Evolutionary conservation across 2,888 invertebrate genomes (phyloP).

Genomic region (Macrostomum cliftonense): DNA sequence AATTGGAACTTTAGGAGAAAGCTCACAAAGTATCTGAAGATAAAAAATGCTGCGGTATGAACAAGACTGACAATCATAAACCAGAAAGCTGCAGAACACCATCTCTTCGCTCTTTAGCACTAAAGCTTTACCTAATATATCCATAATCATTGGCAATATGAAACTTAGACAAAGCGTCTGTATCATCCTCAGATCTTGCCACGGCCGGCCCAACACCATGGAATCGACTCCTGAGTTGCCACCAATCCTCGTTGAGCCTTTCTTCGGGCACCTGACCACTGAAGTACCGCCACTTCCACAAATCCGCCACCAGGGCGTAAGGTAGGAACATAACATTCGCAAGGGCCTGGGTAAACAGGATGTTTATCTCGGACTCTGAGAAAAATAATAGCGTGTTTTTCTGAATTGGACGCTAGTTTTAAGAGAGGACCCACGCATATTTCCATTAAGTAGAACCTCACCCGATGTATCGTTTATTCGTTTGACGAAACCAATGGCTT

Average conservation of each 20-base stretch:
- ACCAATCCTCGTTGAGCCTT: conserved; percentile 37
- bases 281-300: conserved; percentile 39
- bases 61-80: too few species aligned
- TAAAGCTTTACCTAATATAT: conserved; percentile 2
- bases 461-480: too few species aligned
- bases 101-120: too few species aligned
- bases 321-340: conserved; percentile 39
- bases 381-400: too few species aligned
- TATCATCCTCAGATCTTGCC: background rate
- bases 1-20: conserved; percentile 21
- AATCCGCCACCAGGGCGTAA: conserved; percentile 38
- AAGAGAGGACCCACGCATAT: too few species aligned
- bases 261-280: conserved; percentile 21
- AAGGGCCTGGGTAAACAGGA: conserved; percentile 26
- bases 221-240: conserved; percentile 33
- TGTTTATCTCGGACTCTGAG: too few species aligned
- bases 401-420: too few species aligned
- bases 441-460: too few species aligned
- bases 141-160: background rate
- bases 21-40: conserved; percentile 17
- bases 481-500: too few species aligned
- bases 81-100: too few species aligned
- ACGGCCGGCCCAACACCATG: background rate
- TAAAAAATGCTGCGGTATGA: too few species aligned
- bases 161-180: conserved; percentile 1